These are phyloP conservation scores for Drosophila pegasa DNA, from an alignment of 2,888 invertebrate genomes.

Conservation along the genomic window DNA sequence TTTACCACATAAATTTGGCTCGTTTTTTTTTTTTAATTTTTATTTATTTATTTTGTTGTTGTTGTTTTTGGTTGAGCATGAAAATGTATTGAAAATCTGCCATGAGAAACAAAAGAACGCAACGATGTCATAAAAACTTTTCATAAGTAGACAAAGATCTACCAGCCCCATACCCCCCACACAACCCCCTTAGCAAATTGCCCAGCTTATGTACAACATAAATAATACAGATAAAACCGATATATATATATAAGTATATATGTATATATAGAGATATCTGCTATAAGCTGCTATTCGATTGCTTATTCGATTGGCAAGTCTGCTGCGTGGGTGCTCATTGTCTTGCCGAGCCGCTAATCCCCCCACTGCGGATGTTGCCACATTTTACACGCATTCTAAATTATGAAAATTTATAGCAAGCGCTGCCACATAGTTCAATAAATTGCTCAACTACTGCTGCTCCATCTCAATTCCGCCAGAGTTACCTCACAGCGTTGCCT, in stretches of 20 bases:
- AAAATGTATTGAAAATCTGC: constrained; percentile 68
- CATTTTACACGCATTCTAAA: constrained; percentile 12
- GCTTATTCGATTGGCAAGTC: constrained; percentile 51
- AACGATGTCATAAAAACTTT: constrained; percentile 64
- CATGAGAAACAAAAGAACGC: constrained; percentile 64
- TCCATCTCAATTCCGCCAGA: no score
- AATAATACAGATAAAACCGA: constrained; percentile 4
- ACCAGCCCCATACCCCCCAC: no score
- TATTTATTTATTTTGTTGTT: constrained; percentile 21
- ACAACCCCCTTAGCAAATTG: constrained; percentile 22
- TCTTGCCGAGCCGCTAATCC: constrained; percentile 40
- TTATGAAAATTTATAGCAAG: constrained; percentile 18
- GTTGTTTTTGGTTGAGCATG: constrained; percentile 25
- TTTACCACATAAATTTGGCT: constrained; percentile 70
- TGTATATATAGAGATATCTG: constrained; percentile 15
- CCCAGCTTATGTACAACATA: constrained; percentile 18
- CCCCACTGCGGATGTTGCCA: constrained; percentile 7
- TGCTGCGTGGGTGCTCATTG: constrained; percentile 46
- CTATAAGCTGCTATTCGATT: constrained; percentile 35
- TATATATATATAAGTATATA: constrained; percentile 11
- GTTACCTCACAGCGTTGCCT: no score
- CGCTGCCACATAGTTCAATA: neutral
- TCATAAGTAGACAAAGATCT: constrained; percentile 48
- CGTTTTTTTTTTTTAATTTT: constrained; percentile 13
- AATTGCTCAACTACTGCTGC: no score